Conservation (phyloP, 2,888 invertebrate species). For the Tenthredo distinguenda region DNA sequence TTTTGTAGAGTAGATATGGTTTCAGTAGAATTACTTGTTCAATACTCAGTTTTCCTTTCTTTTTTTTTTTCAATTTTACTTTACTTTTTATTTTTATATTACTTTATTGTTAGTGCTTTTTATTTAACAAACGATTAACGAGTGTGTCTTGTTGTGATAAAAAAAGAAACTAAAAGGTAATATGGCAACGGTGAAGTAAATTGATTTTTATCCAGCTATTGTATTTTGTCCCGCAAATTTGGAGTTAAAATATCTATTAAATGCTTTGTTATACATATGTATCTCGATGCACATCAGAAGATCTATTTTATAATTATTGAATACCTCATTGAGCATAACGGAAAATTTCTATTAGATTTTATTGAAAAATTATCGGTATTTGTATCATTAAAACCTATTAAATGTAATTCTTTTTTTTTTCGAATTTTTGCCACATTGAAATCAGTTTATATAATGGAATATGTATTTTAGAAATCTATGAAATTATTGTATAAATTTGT, state of each 20-base stretch:
- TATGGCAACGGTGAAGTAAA: background rate
- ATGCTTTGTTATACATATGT: background rate
- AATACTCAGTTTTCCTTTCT: background rate
- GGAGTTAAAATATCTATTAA: background rate
- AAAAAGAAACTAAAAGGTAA: background rate
- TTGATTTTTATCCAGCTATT: background rate
- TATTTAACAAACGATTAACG: background rate
- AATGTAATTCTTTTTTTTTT: background rate
- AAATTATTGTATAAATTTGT: slow-evolving; percentile 67
- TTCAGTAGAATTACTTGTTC: background rate
- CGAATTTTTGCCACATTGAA: background rate
- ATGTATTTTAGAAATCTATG: slow-evolving; percentile 41
- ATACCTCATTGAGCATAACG: background rate
- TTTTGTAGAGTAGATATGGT: slow-evolving; percentile 28
- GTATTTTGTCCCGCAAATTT: slow-evolving; percentile 11
- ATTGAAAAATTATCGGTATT: background rate
- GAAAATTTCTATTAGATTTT: background rate
- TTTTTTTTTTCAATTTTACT: background rate
- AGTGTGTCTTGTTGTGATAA: background rate
- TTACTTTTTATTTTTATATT: background rate
- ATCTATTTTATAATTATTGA: background rate
- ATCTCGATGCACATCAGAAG: background rate
- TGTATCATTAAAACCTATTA: background rate
- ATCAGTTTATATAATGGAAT: slow-evolving; percentile 9
- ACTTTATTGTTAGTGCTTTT: background rate